phyloP scores from a whole-genome alignment of 2,113 vertebrate genomes.

The Laterallus jamaicensis region DNA sequence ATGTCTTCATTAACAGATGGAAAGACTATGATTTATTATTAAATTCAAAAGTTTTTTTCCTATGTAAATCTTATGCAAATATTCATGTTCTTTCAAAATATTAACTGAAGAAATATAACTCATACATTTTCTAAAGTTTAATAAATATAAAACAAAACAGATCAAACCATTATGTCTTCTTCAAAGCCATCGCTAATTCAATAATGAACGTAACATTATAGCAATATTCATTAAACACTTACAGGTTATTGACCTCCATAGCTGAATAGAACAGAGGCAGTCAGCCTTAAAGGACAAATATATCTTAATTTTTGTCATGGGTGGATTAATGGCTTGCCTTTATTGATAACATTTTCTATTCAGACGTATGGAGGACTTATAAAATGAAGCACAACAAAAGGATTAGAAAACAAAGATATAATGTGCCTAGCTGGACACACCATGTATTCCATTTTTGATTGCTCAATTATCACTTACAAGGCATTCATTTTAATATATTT shows the following conservation, averaged over 20 bases:
- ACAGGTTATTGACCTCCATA: slow-evolving; percentile 71
- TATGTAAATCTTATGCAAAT: slow-evolving; percentile 27
- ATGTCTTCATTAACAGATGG: slow-evolving; percentile 10
- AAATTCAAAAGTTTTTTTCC: slow-evolving; percentile 6
- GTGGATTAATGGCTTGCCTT: slow-evolving; percentile 64
- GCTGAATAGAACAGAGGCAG: slow-evolving; percentile 62
- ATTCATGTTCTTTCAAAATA: slow-evolving; percentile 34
- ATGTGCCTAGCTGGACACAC: slow-evolving; percentile 31
- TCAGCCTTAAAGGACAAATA: slow-evolving; percentile 68
- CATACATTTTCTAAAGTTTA: slow-evolving; percentile 35
- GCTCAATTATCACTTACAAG: slow-evolving; percentile 34
- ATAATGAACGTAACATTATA: slow-evolving; percentile 65
- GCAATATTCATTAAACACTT: slow-evolving; percentile 71
- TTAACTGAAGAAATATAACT: background rate
- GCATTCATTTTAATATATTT: slow-evolving; percentile 28
- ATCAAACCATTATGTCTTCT: slow-evolving; percentile 57
- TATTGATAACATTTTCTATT: slow-evolving; percentile 71
- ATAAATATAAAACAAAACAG: slow-evolving; percentile 62
- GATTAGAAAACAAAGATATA: slow-evolving; percentile 62
- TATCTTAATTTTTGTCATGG: slow-evolving; percentile 71
- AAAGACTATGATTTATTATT: slow-evolving; percentile 30
- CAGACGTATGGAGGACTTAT: background rate
- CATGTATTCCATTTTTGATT: slow-evolving; percentile 39
- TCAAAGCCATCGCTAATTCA: slow-evolving; percentile 68
- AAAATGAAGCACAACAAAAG: slow-evolving; percentile 57